phyloP scores from a whole-genome alignment of 2,797 vertebrate genomes.

The Pipistrellus kuhlii region DNA sequence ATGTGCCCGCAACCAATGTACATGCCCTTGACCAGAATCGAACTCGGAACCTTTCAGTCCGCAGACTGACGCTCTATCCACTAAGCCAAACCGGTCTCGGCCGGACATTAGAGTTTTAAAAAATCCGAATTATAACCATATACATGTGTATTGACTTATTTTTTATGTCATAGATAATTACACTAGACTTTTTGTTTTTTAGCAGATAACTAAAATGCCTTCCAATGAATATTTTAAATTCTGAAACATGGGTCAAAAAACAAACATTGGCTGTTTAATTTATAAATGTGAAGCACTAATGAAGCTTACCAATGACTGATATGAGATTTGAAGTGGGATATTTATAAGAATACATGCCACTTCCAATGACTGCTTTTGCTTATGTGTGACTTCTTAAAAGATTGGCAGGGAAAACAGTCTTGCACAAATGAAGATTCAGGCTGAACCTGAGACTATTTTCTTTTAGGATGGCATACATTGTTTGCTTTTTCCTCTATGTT shows the following conservation, averaged over 20 bases:
- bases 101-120: background rate
- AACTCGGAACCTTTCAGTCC: too few relatives aligned
- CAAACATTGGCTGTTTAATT: slow-evolving; percentile 4
- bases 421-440: slow-evolving; percentile 60
- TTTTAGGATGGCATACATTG: background rate
- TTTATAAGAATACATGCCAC: background rate
- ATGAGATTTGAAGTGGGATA: slow-evolving; percentile 49
- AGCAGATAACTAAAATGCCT: slow-evolving; percentile 18
- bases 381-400: slow-evolving; percentile 58
- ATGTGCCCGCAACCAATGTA: too few relatives aligned
- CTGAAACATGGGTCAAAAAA: slow-evolving; percentile 50
- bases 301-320: slow-evolving; percentile 62
- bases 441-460: background rate
- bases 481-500: background rate
- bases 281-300: slow-evolving; percentile 30
- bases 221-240: slow-evolving; percentile 38
- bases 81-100: too few relatives aligned
- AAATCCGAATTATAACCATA: background rate
- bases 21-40: too few relatives aligned
- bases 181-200: background rate
- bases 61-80: too few relatives aligned
- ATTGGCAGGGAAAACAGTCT: slow-evolving; percentile 75
- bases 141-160: background rate
- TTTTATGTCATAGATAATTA: slow-evolving; percentile 28
- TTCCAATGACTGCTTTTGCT: slow-evolving; percentile 28